A percentile compares a stretch with the other conserved stretches of the same genome.
These are phyloP conservation scores for Mythimna pallens DNA, from an alignment of 2,888 invertebrate species.

Conservation along the genomic window DNA sequence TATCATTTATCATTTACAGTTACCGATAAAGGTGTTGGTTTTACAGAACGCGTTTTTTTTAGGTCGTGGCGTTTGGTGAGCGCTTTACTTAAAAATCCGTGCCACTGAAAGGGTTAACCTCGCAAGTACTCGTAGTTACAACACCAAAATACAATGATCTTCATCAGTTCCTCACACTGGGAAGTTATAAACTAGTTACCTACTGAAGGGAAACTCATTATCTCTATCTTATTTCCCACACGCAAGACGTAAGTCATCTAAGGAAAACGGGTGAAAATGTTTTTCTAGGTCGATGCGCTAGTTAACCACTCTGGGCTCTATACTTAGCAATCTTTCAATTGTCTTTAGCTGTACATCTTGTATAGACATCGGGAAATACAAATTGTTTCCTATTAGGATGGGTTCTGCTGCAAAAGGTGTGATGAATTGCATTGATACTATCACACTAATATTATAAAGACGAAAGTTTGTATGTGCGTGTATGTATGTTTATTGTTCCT, in stretches of 20 bases:
- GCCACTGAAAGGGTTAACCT: too few species aligned
- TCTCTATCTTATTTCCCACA: constrained; percentile 11
- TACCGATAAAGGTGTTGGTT: too few species aligned
- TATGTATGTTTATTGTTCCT: too few species aligned
- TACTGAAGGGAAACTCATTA: constrained; percentile 17
- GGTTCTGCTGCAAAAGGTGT: not conserved
- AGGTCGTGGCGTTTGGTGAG: too few species aligned
- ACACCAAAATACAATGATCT: not conserved
- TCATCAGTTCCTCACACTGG: not conserved
- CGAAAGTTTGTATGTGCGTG: too few species aligned
- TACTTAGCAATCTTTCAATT: constrained; percentile 46
- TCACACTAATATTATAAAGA: too few species aligned
- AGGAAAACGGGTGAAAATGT: constrained; percentile 36
- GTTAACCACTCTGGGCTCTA: not conserved
- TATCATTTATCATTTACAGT: too few species aligned
- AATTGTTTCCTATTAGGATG: not conserved
- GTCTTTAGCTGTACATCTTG: constrained; percentile 23
- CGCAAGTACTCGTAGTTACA: constrained; percentile 1
- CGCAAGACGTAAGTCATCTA: not conserved
- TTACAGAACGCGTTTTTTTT: too few species aligned
- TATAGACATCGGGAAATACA: constrained; percentile 14
- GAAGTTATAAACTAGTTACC: constrained; percentile 7
- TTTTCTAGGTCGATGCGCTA: constrained; percentile 21
- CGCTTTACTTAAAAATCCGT: too few species aligned
- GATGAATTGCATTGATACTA: not conserved